These are phyloP conservation scores for Periophthalmus magnuspinnatus DNA, from an alignment of 2,797 vertebrate genomes.

Conservation along the genomic window DNA sequence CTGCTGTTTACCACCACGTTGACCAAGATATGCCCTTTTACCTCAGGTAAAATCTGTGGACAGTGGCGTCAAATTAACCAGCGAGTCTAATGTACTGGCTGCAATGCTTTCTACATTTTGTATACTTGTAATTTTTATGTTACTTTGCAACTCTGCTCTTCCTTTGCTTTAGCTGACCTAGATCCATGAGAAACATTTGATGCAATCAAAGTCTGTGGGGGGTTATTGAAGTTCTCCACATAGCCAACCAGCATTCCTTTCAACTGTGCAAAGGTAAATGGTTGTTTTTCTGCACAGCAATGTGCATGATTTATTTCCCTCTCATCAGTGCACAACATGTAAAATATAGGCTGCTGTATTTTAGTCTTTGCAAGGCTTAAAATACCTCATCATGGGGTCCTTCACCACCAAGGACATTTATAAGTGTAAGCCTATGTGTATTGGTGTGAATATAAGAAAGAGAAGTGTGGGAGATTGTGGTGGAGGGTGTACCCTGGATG, in stretches of 20 bases:
- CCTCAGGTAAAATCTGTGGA: no score
- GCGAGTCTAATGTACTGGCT: neutral
- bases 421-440: conserved; percentile 10
- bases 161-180: conserved; percentile 11
- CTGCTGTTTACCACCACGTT: no score
- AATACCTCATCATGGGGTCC: conserved; percentile 45
- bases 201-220: neutral
- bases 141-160: conserved; percentile 7
- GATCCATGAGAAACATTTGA: conserved; percentile 17
- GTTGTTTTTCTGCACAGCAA: conserved; percentile 9
- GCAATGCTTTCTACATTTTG: neutral
- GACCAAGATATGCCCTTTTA: no score
- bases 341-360: conserved; percentile 20
- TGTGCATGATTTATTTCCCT: conserved; percentile 12
- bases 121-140: conserved; percentile 1
- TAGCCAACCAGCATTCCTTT: neutral
- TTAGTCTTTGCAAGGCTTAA: conserved; percentile 28
- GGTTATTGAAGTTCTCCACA: conserved; percentile 1
- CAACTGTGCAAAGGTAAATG: neutral
- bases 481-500: conserved; percentile 43
- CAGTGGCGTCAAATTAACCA: neutral
- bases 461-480: neutral
- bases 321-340: conserved; percentile 8
- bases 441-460: conserved; percentile 25
- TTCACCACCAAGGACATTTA: conserved; percentile 18